A percentile compares a stretch with the other conserved stretches of the same genome.
Evolutionary conservation across 2,797 vertebrate genomes (phyloP).

Genomic region (Echeneis naucrates): DNA sequence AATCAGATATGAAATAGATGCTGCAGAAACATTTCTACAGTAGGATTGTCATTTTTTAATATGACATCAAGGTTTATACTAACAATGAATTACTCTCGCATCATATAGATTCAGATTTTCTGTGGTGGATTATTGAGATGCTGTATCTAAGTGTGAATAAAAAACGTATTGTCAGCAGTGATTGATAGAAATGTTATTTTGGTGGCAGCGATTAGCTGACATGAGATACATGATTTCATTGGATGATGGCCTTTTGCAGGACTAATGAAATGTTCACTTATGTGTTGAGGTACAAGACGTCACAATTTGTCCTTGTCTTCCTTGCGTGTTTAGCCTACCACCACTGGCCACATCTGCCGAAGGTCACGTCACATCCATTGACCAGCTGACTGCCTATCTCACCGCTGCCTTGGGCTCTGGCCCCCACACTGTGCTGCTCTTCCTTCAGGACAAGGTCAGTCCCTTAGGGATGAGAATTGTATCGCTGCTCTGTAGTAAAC

Average conservation of each 20-base stretch:
- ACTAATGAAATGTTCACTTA: too few relatives aligned
- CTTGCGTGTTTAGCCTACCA: slow-evolving; percentile 75
- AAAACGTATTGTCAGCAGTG: background rate
- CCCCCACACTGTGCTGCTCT: slow-evolving; percentile 87
- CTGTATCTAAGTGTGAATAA: background rate
- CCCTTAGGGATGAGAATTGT: background rate
- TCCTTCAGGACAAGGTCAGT: slow-evolving; percentile 91
- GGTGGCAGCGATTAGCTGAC: background rate
- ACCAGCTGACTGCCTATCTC: slow-evolving; percentile 84
- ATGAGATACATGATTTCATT: background rate
- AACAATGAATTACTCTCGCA: background rate
- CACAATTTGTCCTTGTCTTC: background rate
- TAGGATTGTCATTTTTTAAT: too few relatives aligned
- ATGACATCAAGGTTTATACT: too few relatives aligned
- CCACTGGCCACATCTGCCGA: slow-evolving; percentile 74
- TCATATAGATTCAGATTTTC: background rate
- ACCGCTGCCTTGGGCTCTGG: slow-evolving; percentile 80
- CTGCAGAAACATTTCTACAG: background rate
- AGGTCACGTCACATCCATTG: slow-evolving; percentile 86
- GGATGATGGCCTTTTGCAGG: background rate
- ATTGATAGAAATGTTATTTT: background rate
- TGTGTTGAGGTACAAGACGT: background rate
- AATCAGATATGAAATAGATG: background rate
- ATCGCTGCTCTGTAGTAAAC: background rate
- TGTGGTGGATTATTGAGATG: background rate